phyloP scores from a whole-genome alignment of 2,888 invertebrate species.

The Bimastos eiseni region DNA sequence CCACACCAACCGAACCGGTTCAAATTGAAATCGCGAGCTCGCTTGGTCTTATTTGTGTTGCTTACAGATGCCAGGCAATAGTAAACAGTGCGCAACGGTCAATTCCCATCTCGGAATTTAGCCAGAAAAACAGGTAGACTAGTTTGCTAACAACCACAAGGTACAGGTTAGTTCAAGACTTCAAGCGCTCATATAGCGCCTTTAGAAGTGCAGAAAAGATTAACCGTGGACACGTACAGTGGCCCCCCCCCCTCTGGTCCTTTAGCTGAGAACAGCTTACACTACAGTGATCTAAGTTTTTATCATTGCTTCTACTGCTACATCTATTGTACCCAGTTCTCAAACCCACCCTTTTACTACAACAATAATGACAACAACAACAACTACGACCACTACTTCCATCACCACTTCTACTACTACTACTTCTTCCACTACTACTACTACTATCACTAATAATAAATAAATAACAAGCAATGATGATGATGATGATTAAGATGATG shows the following conservation, averaged over 20 bases:
- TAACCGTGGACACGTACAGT: no score
- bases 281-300: no score
- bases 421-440: background rate
- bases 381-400: background rate
- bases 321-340: no score
- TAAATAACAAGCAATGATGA: no score
- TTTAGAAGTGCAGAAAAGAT: no score
- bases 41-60: background rate
- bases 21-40: background rate
- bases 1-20: background rate
- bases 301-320: no score
- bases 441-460: background rate
- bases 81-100: background rate
- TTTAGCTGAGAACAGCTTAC: no score
- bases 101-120: background rate
- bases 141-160: background rate
- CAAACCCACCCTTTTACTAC: no score
- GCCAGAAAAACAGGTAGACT: background rate
- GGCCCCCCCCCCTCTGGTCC: no score
- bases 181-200: no score
- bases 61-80: background rate
- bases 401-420: background rate
- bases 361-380: no score
- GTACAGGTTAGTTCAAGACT: no score
- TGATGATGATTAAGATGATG: background rate